Conservation (phyloP, 2,113 vertebrate species). For the Corvus cornix region DNA sequence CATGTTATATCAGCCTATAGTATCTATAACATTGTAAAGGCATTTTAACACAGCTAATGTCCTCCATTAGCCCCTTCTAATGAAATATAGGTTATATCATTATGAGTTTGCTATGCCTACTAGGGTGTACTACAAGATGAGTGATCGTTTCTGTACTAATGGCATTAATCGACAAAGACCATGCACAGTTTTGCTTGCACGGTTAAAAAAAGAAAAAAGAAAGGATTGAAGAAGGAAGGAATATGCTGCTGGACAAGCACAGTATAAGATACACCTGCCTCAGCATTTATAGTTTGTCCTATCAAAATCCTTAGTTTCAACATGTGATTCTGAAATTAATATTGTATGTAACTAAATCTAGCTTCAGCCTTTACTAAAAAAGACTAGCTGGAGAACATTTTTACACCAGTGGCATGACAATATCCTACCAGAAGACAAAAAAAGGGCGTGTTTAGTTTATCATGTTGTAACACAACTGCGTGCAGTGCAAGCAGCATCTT, state of each 20-base stretch:
- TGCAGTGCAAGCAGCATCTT: constrained; percentile 27
- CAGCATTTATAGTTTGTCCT: constrained; percentile 45
- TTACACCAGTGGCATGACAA: constrained; percentile 7
- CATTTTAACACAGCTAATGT: constrained; percentile 77
- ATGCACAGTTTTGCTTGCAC: constrained; percentile 81
- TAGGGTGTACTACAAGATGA: constrained; percentile 60
- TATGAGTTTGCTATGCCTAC: constrained; percentile 71
- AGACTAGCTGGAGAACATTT: constrained; percentile 47
- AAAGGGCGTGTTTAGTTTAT: background rate
- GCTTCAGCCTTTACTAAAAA: constrained; percentile 51
- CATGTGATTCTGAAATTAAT: constrained; percentile 61
- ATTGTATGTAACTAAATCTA: constrained; percentile 49
- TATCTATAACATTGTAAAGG: constrained; percentile 60
- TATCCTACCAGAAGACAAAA: constrained; percentile 22
- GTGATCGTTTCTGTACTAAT: constrained; percentile 70
- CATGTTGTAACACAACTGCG: background rate
- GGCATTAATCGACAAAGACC: constrained; percentile 74
- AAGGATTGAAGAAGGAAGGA: constrained; percentile 5
- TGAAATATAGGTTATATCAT: constrained; percentile 86
- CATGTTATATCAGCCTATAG: constrained; percentile 61
- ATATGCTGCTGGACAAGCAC: constrained; percentile 65
- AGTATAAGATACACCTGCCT: constrained; percentile 59
- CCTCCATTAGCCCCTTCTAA: constrained; percentile 82
- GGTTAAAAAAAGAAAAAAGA: constrained; percentile 25
- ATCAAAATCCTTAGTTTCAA: constrained; percentile 64